Base-by-base conservation (phyloP, 2,888 invertebrate genomes). In the Nysson spinosus region DNA sequence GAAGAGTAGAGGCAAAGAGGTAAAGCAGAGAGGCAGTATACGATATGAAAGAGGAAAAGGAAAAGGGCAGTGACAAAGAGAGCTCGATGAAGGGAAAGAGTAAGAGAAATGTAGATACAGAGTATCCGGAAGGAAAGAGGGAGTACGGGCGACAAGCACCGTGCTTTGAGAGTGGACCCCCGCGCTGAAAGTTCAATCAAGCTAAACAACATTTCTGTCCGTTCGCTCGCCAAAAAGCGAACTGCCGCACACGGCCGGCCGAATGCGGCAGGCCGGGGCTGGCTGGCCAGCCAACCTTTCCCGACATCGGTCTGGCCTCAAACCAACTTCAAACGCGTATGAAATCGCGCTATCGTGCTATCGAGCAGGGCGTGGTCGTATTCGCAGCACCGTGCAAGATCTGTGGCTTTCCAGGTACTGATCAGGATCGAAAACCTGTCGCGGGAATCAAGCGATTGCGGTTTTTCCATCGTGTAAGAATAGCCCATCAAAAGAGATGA, bases 201-300 rank as follows among this genome's bases (percentile, higher is more conserved):
- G 79, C 83, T 81, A 80, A 83, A 82, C 83, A 83, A 82, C 82
- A 82, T 83, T 83, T 83, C 80, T 79, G 82, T 79, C 72, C 80
- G 73, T 73, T 81, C 77, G 80, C 81, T 79, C 69, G 72, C 79
- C 80, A 82, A 83, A 83, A 80, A 77, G 75, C 71, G 71, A 72
- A 76, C 77, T 72, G 75, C 80, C 79, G 67, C 74, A 72, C 68
- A 69, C 71, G 70, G 54, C 71, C 73, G 75, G 67, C 62, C 77
- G 73, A 70, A 70, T 70, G 70, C 72, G 73, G 75, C 75, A 72
- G 67, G 69, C 64, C 62, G 65, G 66, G 79, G 70, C 75, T 77
- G 76, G 77, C 72, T 75, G 74, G 78, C 79, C 73, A 77, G 68
- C 81, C 81, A 78, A 76, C 79, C 81, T 77, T 80, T 63, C 71